These are phyloP conservation scores for Globia sparganii DNA, from an alignment of 2,888 invertebrate species.

Conservation along the genomic window DNA sequence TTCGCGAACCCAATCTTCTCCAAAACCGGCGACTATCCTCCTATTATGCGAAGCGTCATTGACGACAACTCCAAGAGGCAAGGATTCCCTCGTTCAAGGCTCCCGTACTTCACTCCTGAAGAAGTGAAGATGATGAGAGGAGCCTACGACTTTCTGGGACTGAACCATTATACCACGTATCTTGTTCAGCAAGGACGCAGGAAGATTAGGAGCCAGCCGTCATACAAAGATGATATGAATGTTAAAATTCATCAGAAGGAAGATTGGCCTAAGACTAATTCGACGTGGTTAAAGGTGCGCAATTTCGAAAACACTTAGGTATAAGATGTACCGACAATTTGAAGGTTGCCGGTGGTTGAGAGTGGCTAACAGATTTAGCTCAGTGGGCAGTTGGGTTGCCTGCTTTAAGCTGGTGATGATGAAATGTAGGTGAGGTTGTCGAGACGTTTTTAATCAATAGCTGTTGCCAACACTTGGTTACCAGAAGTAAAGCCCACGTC, in stretches of 20 bases:
- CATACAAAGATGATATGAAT: slow-evolving; percentile 83
- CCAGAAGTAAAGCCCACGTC: background rate
- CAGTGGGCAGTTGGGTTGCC: background rate
- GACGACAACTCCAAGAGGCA: slow-evolving; percentile 90
- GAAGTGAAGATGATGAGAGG: slow-evolving; percentile 91
- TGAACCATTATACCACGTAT: slow-evolving; percentile 93
- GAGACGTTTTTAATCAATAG: background rate
- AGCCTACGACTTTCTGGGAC: slow-evolving; percentile 93
- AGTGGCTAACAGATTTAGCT: background rate
- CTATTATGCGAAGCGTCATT: slow-evolving; percentile 91
- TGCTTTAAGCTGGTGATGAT: background rate
- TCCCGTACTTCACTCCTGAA: slow-evolving; percentile 91
- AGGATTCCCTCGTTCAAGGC: slow-evolving; percentile 90
- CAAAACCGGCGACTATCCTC: slow-evolving; percentile 92
- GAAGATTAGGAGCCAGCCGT: slow-evolving; percentile 75
- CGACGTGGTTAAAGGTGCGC: slow-evolving; percentile 87
- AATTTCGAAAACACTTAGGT: background rate
- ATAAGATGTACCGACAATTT: background rate
- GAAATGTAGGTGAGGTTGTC: background rate
- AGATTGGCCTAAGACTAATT: slow-evolving; percentile 87
- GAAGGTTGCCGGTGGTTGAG: background rate
- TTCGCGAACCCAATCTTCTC: slow-evolving; percentile 92
- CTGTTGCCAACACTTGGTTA: background rate
- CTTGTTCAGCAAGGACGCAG: slow-evolving; percentile 77
- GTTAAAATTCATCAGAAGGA: slow-evolving; percentile 80